Base-by-base conservation (phyloP, 2,113 vertebrate species). In the Xenopus laevis region DNA sequence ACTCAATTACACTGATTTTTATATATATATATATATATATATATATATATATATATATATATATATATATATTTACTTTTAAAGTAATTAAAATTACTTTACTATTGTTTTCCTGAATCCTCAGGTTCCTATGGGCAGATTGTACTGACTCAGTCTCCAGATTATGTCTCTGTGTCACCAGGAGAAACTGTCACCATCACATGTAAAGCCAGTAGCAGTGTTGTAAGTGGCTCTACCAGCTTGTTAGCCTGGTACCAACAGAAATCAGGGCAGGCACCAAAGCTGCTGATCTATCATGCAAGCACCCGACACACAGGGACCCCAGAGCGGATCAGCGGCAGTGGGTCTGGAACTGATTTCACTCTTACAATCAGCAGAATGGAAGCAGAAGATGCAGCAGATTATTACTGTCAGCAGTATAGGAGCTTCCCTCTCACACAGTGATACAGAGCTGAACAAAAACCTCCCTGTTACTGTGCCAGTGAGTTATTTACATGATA, bases 91-190 rank as follows among this genome's bases (percentile, higher is more conserved):
- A n/a, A n/a, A n/a, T n/a, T n/a, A n/a, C n/a, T n/a, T n/a, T n/a
- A n/a, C n/a, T n/a, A n/a, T n/a, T n/a, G n/a, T n/a, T n/a, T n/a
- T n/a, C n/a, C n/a, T n/a, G n/a, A n/a, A 33, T 33, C 30, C 30
- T 33, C 46, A 87, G 87, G 78, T 78, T 79, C 76, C 78, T 83
- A 78, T 23, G 62, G 76, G 63, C n/a, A n/a, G n/a, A n/a, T n/a
- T 66, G 85, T 80, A 65, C 78, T 89, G 78, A 86, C 82, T 77
- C 87, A 88, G 66, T 52, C 78, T 79, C 78, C 83, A 71, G 50
- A 50, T 18, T 66, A 33, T 23, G 2, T 72, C 20, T 59, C 74
- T 47, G 44, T 21, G 45, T 23, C 67, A 58, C 60, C 16, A 5
- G 81, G 79, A 69, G 6, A 20, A 13, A 80, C 58, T 2, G 78